These are phyloP conservation scores for Drosophila villosipedis DNA, from an alignment of 2,888 invertebrate genomes.

Conservation along the genomic window DNA sequence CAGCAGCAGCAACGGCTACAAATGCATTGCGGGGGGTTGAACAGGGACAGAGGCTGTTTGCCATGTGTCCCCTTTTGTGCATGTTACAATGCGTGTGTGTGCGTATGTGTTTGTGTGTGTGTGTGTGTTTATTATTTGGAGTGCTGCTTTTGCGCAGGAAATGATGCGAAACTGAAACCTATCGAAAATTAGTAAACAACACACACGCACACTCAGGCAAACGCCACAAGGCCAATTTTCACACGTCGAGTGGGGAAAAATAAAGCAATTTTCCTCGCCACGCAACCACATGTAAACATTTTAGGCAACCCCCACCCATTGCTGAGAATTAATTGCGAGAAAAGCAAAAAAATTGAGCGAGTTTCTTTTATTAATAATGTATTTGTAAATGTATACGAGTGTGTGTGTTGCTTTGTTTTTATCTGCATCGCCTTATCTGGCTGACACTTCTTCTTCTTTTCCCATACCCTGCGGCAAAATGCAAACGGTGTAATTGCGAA, in stretches of 20 bases:
- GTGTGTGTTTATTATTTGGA: slow-evolving; percentile 44
- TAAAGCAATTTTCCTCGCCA: slow-evolving; percentile 64
- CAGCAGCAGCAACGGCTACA: slow-evolving; percentile 15
- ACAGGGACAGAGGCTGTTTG: slow-evolving; percentile 46
- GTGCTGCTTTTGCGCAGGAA: slow-evolving; percentile 69
- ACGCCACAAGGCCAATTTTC: slow-evolving; percentile 70
- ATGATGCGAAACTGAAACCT: slow-evolving; percentile 67
- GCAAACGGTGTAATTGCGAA: slow-evolving; percentile 19
- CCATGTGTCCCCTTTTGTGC: slow-evolving; percentile 49
- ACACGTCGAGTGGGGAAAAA: slow-evolving; percentile 61
- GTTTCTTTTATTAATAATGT: slow-evolving; percentile 61
- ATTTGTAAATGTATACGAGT: slow-evolving; percentile 24
- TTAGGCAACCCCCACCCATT: slow-evolving; percentile 33
- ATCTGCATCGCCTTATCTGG: slow-evolving; percentile 71
- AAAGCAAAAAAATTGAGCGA: slow-evolving; percentile 35
- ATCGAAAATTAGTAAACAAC: slow-evolving; percentile 73
- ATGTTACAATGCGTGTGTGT: slow-evolving; percentile 14
- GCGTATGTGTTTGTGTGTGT: slow-evolving; percentile 31
- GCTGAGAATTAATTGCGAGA: slow-evolving; percentile 47
- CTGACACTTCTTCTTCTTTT: slow-evolving; percentile 58
- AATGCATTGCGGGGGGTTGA: slow-evolving; percentile 72
- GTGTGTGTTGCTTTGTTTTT: slow-evolving; percentile 68
- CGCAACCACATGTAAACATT: slow-evolving; percentile 72
- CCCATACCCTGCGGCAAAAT: slow-evolving; percentile 31
- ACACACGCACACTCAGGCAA: slow-evolving; percentile 19